Evolutionary conservation across 1,140 invertebrate species (phyloP).

Genomic region (Drosophila nigrodunni): DNA sequence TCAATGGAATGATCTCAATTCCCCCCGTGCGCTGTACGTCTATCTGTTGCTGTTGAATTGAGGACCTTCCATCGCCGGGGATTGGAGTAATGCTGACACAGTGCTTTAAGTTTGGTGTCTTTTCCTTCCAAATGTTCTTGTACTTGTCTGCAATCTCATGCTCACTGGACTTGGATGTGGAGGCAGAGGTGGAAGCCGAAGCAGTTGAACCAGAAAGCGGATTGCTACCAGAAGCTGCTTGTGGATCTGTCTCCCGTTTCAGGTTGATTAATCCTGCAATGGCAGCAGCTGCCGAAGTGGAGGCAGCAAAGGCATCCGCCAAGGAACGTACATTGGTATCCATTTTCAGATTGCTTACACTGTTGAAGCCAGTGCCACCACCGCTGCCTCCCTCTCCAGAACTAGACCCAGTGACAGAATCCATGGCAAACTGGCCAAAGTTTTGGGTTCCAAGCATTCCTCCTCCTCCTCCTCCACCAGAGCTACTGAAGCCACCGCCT

Average conservation of each 20-base stretch:
- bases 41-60: constrained; percentile 31
- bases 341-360: constrained; percentile 58
- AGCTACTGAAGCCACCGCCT: constrained; percentile 51
- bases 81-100: constrained; percentile 79
- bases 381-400: constrained; percentile 31
- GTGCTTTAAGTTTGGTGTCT: constrained; percentile 74
- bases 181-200: not conserved
- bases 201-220: not conserved
- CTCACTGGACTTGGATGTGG: constrained; percentile 49
- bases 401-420: constrained; percentile 23
- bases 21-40: constrained; percentile 74
- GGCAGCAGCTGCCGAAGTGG: constrained; percentile 69
- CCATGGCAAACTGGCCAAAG: constrained; percentile 63
- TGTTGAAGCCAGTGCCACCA: constrained; percentile 49
- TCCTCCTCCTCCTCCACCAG: constrained; percentile 14
- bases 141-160: constrained; percentile 81
- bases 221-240: constrained; percentile 25
- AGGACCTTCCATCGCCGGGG: constrained; percentile 55
- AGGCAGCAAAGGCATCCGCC: constrained; percentile 68
- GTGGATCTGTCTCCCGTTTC: constrained; percentile 69
- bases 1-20: constrained; percentile 87
- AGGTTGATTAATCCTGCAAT: constrained; percentile 68
- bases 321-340: constrained; percentile 62
- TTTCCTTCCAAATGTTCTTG: constrained; percentile 83
- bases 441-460: constrained; percentile 29